These are phyloP conservation scores for Leptinotarsa tumamoca DNA, from an alignment of 2,888 invertebrate genomes.

Conservation along the genomic window DNA sequence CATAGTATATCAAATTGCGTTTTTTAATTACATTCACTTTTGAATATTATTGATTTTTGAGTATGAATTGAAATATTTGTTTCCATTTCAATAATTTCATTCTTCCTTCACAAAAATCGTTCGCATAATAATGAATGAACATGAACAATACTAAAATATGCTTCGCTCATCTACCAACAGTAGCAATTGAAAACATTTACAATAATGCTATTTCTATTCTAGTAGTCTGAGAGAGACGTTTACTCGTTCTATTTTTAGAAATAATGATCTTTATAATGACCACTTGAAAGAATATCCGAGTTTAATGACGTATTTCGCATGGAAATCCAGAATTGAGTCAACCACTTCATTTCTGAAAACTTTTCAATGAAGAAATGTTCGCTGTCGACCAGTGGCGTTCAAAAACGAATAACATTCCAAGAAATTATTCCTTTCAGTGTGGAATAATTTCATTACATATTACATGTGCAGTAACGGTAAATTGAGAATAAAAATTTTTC, in stretches of 20 bases:
- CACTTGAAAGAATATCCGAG: conserved; percentile 14
- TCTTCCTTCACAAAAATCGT: no score
- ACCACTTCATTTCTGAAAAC: conserved; percentile 19
- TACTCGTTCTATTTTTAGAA: conserved; percentile 6
- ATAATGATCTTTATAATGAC: conserved; percentile 14
- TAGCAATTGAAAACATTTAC: conserved; percentile 7
- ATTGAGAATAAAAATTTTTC: no score
- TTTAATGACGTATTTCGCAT: conserved; percentile 19
- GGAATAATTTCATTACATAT: no score
- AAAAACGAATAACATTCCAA: neutral
- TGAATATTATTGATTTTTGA: no score
- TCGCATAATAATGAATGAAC: no score
- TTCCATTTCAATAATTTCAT: no score
- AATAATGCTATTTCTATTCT: conserved; percentile 11
- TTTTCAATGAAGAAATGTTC: conserved; percentile 7
- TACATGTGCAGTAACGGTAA: no score
- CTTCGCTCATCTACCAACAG: neutral
- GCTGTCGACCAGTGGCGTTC: neutral
- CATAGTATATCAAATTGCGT: no score
- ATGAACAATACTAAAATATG: neutral
- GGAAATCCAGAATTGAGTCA: conserved; percentile 17
- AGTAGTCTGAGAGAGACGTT: neutral
- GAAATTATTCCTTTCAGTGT: no score
- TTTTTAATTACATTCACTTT: no score
- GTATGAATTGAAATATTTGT: no score